phyloP scores from a whole-genome alignment of 2,113 vertebrate species.

The Melanocharis versteri region DNA sequence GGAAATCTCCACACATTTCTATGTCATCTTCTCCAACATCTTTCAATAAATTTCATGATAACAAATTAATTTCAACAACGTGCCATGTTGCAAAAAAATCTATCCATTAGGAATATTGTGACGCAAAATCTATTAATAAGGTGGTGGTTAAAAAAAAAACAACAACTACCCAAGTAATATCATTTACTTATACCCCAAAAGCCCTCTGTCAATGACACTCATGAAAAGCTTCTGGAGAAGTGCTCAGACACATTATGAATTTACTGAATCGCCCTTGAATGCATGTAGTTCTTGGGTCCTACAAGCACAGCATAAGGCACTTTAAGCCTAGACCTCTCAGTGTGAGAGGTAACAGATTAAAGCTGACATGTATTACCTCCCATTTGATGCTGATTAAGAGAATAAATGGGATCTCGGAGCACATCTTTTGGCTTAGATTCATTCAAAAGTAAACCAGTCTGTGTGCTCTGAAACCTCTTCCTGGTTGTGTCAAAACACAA shows the following conservation, averaged over 20 bases:
- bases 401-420: not conserved
- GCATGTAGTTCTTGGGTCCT: not conserved
- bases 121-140: not conserved
- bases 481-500: not conserved
- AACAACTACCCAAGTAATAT: not conserved
- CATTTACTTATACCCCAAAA: not conserved
- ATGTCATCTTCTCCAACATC: not conserved
- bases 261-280: not conserved
- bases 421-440: not conserved
- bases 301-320: not conserved
- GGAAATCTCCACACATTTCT: not conserved
- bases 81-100: not conserved
- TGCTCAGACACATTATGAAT: not conserved
- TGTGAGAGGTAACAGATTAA: not conserved
- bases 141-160: not conserved
- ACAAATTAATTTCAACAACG: not conserved
- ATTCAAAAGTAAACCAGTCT: not conserved
- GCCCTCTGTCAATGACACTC: not conserved
- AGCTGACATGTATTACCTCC: not conserved
- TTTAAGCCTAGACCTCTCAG: not conserved
- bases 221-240: not conserved
- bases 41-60: not conserved
- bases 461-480: not conserved
- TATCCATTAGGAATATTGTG: not conserved
- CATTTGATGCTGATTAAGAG: not conserved